phyloP scores from a whole-genome alignment of 2,113 vertebrate species.

The Myotis davidii region DNA sequence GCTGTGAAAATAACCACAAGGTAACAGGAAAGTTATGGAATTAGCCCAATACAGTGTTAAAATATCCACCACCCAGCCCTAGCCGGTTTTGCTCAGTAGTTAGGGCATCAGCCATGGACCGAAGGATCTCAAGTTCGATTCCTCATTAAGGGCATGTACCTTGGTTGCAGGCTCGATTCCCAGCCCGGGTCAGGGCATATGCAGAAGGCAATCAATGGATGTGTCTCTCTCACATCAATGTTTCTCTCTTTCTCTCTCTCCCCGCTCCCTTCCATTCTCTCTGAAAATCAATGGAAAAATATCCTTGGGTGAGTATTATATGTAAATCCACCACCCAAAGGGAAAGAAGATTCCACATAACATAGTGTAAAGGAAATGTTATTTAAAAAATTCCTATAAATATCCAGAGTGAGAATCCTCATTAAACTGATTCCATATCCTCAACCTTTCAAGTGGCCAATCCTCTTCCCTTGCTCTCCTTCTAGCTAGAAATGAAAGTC shows the following conservation, averaged over 20 bases:
- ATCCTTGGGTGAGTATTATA: too few species aligned
- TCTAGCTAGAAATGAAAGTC: not conserved
- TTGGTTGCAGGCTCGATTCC: too few species aligned
- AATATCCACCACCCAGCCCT: not conserved
- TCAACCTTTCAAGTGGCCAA: not conserved
- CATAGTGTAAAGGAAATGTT: not conserved
- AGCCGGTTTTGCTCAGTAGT: too few species aligned
- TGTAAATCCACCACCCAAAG: not conserved
- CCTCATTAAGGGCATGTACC: too few species aligned
- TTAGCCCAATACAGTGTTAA: not conserved
- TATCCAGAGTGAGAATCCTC: not conserved
- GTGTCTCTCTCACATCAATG: too few species aligned
- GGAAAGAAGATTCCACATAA: not conserved
- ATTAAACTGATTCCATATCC: not conserved
- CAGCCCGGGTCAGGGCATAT: too few species aligned
- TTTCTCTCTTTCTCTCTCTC: too few species aligned
- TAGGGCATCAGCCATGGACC: too few species aligned
- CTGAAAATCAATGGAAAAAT: too few species aligned
- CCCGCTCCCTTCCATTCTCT: too few species aligned
- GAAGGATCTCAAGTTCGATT: too few species aligned
- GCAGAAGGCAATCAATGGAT: too few species aligned
- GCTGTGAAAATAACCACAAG: not conserved
- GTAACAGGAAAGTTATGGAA: not conserved
- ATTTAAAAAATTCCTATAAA: not conserved
- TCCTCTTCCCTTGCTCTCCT: not conserved